These are phyloP conservation scores for Nannoperca australis DNA, from an alignment of 2,797 vertebrate genomes.

Conservation along the genomic window DNA sequence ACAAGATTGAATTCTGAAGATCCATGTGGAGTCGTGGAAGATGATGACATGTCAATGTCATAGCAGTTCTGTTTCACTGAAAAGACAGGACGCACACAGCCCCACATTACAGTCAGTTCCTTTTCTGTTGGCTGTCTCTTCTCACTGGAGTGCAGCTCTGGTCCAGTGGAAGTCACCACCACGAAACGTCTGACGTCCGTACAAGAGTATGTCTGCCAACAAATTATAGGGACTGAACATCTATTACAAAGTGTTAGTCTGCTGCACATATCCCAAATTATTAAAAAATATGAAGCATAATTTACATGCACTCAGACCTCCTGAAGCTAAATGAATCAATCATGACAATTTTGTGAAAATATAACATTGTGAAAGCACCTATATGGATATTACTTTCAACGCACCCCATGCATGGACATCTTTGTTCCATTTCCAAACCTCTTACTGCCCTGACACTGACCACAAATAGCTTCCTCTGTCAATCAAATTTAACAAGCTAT, in stretches of 20 bases:
- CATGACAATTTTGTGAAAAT: conserved; percentile 44
- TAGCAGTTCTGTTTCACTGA: conserved; percentile 6
- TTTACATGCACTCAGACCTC: conserved; percentile 24
- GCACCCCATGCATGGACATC: conserved; percentile 52
- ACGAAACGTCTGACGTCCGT: conserved; percentile 13
- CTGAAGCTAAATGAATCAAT: conserved; percentile 45
- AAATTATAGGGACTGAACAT: conserved; percentile 43
- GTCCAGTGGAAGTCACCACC: conserved; percentile 25
- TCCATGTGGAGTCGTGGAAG: conserved; percentile 28
- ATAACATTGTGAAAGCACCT: conserved; percentile 16
- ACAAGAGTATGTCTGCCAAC: conserved; percentile 32
- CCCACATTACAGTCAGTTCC: conserved; percentile 20
- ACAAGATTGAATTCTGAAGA: conserved; percentile 43
- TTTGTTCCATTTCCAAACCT: conserved; percentile 56
- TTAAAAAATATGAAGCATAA: conserved; percentile 30
- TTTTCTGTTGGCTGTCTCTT: conserved; percentile 20
- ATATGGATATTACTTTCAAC: conserved; percentile 50
- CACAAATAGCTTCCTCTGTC: conserved; percentile 63
- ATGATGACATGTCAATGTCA: conserved; percentile 36
- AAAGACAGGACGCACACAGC: conserved; percentile 6
- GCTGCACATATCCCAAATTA: conserved; percentile 23
- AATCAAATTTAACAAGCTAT: conserved; percentile 78
- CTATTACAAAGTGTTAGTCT: conserved; percentile 46
- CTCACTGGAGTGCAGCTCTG: conserved; percentile 10
- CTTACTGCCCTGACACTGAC: conserved; percentile 55